These are phyloP conservation scores for Haliclona indistincta DNA, from an alignment of 37 sponge, comb jelly and placozoan genomes.

Conservation along the genomic window DNA sequence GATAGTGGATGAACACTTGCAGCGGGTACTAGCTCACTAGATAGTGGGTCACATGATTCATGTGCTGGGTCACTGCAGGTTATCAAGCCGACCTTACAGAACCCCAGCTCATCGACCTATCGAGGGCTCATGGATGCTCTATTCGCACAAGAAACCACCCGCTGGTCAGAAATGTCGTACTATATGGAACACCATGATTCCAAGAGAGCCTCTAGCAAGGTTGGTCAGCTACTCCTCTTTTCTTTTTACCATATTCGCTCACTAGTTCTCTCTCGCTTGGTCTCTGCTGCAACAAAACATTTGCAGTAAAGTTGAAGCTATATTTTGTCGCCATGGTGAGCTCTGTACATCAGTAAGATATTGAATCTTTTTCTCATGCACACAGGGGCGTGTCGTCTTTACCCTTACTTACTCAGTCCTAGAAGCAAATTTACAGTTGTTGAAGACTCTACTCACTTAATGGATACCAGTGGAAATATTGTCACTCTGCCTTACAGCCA, in stretches of 20 bases:
- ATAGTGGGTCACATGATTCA: not conserved
- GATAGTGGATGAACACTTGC: constrained; percentile 84
- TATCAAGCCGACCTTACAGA: constrained; percentile 55
- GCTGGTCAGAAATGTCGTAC: constrained; percentile 38
- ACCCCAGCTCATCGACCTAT: constrained; percentile 73
- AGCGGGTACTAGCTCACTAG: constrained; percentile 43
- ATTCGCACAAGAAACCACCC: constrained; percentile 53
- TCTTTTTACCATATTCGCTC: too few relatives aligned
- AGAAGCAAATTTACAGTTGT: too few relatives aligned
- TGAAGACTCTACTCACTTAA: constrained; percentile 7
- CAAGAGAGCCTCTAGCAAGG: too few relatives aligned
- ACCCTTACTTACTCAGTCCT: too few relatives aligned
- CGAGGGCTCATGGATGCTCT: constrained; percentile 59
- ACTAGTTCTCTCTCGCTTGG: too few relatives aligned
- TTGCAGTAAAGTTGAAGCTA: too few relatives aligned
- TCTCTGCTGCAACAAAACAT: too few relatives aligned
- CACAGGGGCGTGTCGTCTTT: too few relatives aligned
- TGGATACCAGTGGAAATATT: constrained; percentile 22
- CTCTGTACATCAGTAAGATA: too few relatives aligned
- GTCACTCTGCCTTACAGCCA: constrained; percentile 66
- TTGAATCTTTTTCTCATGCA: too few relatives aligned
- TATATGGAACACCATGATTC: constrained; percentile 47
- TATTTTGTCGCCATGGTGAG: too few relatives aligned
- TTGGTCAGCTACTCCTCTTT: too few relatives aligned
- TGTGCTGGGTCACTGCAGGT: constrained; percentile 33